Conservation (phyloP, 2,113 vertebrate genomes). For the Phycodurus eques region DNA sequence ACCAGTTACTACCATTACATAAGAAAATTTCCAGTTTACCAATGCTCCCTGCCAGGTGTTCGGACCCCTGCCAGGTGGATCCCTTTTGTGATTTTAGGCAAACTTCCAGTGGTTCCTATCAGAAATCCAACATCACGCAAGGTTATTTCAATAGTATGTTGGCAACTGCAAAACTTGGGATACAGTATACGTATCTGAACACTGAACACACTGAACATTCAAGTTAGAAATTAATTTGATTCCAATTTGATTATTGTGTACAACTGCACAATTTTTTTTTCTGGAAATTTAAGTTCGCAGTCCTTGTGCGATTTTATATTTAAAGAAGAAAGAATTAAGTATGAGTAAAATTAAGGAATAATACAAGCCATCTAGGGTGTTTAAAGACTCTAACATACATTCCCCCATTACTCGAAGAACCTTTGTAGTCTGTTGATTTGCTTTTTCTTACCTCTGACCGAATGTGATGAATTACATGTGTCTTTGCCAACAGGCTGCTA, state of each 20-base stretch:
- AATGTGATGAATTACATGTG: slow-evolving; percentile 11
- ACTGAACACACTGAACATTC: neutral
- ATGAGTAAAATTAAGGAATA: neutral
- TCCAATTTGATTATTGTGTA: neutral
- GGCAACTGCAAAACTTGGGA: neutral
- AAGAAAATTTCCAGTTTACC: slow-evolving; percentile 27
- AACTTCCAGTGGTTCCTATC: neutral
- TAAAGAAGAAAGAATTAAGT: neutral
- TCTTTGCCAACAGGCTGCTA: slow-evolving; percentile 82
- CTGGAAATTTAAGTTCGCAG: too few species aligned
- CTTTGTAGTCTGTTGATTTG: neutral
- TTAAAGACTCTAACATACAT: neutral
- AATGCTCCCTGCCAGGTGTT: slow-evolving; percentile 20
- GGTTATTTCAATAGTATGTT: neutral
- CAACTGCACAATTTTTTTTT: too few species aligned
- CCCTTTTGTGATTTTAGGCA: slow-evolving; percentile 10
- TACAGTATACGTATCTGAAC: neutral
- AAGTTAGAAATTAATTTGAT: neutral
- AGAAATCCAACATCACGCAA: neutral
- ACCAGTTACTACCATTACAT: slow-evolving; percentile 11
- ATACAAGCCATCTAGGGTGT: neutral
- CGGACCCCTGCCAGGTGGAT: slow-evolving; percentile 5
- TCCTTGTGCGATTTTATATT: neutral
- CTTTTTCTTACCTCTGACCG: neutral
- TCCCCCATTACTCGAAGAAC: neutral